phyloP scores from a whole-genome alignment of 1,140 invertebrate genomes.

The roundworm (Caenorhabditis elegans) region WBcel235 BX284603.4:3548501-3549000 shows the following conservation, averaged over 20 bases:
- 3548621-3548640: too few species aligned
- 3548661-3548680: too few species aligned
- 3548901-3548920: background rate
- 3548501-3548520: background rate
- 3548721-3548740: too few species aligned
- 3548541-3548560: background rate
- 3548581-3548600: background rate
- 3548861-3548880: background rate
- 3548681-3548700: too few species aligned
- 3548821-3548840: too few species aligned
- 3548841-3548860: background rate
- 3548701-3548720: too few species aligned
- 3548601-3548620: background rate
- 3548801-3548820: too few species aligned
- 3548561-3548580: background rate
- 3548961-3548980: background rate
- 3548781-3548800: too few species aligned
- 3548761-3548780: too few species aligned
- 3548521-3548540: background rate
- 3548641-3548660: background rate
- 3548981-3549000: too few species aligned
- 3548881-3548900: background rate
- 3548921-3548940: background rate
- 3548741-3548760: too few species aligned
- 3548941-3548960: background rate